Conservation (phyloP, 2,797 vertebrate genomes). For the Fistularia commersonii region DNA sequence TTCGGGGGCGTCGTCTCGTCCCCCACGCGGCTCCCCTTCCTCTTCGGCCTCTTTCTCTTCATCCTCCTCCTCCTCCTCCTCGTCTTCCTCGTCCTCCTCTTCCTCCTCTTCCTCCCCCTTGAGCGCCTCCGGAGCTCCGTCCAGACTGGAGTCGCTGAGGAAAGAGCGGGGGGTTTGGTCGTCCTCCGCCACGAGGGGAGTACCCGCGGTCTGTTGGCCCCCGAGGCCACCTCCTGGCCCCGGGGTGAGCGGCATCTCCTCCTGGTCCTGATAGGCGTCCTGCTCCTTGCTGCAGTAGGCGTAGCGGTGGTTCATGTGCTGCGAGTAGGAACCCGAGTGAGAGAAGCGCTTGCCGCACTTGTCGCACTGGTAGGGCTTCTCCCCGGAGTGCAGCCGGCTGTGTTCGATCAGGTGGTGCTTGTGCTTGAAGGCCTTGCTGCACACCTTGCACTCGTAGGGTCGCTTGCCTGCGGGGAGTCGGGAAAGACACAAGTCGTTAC, state of each 20-base stretch:
- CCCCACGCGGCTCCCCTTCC: no score
- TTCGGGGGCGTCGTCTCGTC: no score
- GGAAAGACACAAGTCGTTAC: background rate
- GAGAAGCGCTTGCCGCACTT: slow-evolving; percentile 85
- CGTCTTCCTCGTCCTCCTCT: slow-evolving; percentile 11
- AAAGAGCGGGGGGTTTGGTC: slow-evolving; percentile 64
- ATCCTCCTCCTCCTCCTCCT: no score
- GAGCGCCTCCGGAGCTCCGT: slow-evolving; percentile 54
- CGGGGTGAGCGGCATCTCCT: slow-evolving; percentile 60
- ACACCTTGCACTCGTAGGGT: slow-evolving; percentile 81
- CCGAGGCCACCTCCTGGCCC: slow-evolving; percentile 18
- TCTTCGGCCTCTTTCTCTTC: slow-evolving; percentile 40
- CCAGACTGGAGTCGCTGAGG: slow-evolving; percentile 77
- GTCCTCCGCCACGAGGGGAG: slow-evolving; percentile 59
- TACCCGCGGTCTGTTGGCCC: slow-evolving; percentile 35
- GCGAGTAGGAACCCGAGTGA: slow-evolving; percentile 85
- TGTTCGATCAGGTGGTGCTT: slow-evolving; percentile 85
- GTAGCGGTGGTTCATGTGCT: slow-evolving; percentile 87
- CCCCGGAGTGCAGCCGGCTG: slow-evolving; percentile 82
- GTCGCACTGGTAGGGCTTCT: slow-evolving; percentile 84
- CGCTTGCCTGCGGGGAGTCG: slow-evolving; percentile 70
- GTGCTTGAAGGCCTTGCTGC: slow-evolving; percentile 84
- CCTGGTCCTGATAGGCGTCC: slow-evolving; percentile 69
- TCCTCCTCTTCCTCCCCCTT: slow-evolving; percentile 64
- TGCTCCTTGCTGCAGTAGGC: slow-evolving; percentile 81